Percentiles rank a stretch among this genome's conserved stretches.
These are phyloP conservation scores for Drosophila pallidifrons DNA, from an alignment of 1,140 invertebrate genomes.

Conservation along the genomic window DNA sequence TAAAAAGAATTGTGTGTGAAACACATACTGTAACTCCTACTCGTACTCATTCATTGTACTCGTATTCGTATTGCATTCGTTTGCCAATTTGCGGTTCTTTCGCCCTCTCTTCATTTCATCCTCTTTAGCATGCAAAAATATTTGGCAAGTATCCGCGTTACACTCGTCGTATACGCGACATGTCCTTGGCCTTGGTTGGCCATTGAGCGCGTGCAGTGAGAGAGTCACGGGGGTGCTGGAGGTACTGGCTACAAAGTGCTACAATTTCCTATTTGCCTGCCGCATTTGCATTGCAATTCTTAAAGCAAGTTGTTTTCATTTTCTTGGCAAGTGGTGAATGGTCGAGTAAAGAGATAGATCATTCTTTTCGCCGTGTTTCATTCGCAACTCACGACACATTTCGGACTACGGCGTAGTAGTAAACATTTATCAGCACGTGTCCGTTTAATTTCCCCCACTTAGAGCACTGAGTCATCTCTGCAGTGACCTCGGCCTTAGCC, in stretches of 20 bases:
- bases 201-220: conserved; percentile 42
- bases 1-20: not conserved
- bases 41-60: not conserved
- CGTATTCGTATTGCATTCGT: conserved; percentile 6
- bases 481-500: conserved; percentile 23
- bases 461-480: conserved; percentile 22
- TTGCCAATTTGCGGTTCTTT: conserved; percentile 4
- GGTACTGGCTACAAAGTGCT: conserved; percentile 36
- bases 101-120: not conserved
- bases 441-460: conserved; percentile 3
- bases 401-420: not conserved
- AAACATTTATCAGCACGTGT: conserved; percentile 22
- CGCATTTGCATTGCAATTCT: conserved; percentile 71
- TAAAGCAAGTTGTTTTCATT: conserved; percentile 26
- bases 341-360: conserved; percentile 1
- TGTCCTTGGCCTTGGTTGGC: conserved; percentile 74
- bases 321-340: conserved; percentile 3
- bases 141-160: conserved; percentile 46
- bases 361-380: conserved; percentile 1
- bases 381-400: conserved; percentile 1
- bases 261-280: conserved; percentile 62
- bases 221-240: too few species aligned
- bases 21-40: too few species aligned
- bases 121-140: conserved; percentile 44
- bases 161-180: conserved; percentile 19